These are phyloP conservation scores for Chouioia cunea DNA, from an alignment of 2,888 invertebrate genomes.

Conservation along the genomic window DNA sequence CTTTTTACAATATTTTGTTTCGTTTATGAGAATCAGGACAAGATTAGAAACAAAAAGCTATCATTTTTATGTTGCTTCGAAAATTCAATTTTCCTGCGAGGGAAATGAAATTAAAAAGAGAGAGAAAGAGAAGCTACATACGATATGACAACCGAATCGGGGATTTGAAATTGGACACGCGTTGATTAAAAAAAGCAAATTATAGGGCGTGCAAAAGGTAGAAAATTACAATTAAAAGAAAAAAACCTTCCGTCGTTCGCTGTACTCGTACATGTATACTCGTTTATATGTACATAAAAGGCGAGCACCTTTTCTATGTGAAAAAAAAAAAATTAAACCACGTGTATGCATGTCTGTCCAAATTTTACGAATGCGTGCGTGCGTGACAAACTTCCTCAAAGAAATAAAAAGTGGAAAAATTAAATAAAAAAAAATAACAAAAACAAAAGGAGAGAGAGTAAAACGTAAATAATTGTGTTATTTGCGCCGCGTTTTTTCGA, in stretches of 20 bases:
- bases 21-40: slow-evolving; percentile 2
- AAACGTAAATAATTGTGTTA: slow-evolving; percentile 23
- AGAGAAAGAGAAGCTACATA: slow-evolving; percentile 26
- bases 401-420: slow-evolving; percentile 7
- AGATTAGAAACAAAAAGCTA: slow-evolving; percentile 5
- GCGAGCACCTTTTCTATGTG: slow-evolving; percentile 47
- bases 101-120: slow-evolving; percentile 7
- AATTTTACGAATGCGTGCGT: slow-evolving; percentile 44
- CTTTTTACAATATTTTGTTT: too few relatives aligned
- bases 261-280: slow-evolving; percentile 47
- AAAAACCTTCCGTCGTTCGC: slow-evolving; percentile 43
- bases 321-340: slow-evolving; percentile 35
- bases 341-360: slow-evolving; percentile 43
- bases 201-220: slow-evolving; percentile 26
- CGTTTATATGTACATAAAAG: slow-evolving; percentile 49
- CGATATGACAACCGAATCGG: too few relatives aligned
- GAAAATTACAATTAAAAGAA: slow-evolving; percentile 16
- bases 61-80: neutral
- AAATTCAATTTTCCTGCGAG: slow-evolving; percentile 3
- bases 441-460: slow-evolving; percentile 30
- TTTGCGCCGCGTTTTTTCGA: slow-evolving; percentile 34
- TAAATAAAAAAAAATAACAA: slow-evolving; percentile 1
- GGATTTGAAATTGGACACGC: too few relatives aligned
- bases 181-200: slow-evolving; percentile 3
- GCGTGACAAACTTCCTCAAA: slow-evolving; percentile 16